Conservation (phyloP, 2,797 vertebrate species). For the Cyclopterus lumpus region DNA sequence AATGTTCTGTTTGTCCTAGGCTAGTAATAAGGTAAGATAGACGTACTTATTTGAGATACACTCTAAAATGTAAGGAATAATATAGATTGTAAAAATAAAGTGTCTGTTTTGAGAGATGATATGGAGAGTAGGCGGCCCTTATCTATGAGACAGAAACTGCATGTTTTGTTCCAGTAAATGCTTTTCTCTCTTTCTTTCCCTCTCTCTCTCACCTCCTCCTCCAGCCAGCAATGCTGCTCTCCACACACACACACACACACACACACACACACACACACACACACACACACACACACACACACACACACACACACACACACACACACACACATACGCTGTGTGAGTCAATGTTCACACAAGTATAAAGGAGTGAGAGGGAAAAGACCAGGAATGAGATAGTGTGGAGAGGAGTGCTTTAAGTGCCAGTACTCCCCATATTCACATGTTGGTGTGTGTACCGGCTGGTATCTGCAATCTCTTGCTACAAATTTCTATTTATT, state of each 20-base stretch:
- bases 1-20: constrained; percentile 4
- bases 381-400: constrained; percentile 29
- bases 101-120: constrained; percentile 61
- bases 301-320: constrained; percentile 42
- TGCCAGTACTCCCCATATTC: not conserved
- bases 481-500: not conserved
- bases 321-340: constrained; percentile 63
- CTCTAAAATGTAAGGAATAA: constrained; percentile 5
- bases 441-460: not conserved
- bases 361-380: constrained; percentile 29
- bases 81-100: constrained; percentile 51
- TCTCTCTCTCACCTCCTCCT: constrained; percentile 66
- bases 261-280: constrained; percentile 42
- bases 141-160: constrained; percentile 73
- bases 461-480: not conserved
- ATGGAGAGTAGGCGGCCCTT: constrained; percentile 67
- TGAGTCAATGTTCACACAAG: constrained; percentile 60
- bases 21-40: not conserved
- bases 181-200: constrained; percentile 46
- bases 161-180: constrained; percentile 74
- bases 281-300: constrained; percentile 21
- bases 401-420: not conserved
- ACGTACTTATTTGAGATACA: not conserved
- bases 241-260: constrained; percentile 56
- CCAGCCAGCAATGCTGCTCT: constrained; percentile 67